Conservation (phyloP, 2,113 vertebrate genomes). For the Xiphophorus maculatus region DNA sequence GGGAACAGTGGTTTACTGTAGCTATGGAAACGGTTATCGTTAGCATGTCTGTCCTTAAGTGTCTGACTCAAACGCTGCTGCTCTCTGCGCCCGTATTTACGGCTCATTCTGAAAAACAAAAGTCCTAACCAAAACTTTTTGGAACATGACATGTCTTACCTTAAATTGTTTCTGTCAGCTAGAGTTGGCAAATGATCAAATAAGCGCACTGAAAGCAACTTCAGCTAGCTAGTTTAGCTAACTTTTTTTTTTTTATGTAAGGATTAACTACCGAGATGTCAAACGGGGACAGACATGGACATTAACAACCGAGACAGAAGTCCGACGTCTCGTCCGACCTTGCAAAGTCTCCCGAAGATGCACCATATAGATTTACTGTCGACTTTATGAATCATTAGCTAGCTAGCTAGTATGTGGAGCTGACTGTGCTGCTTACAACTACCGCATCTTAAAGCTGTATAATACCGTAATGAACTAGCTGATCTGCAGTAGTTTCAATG, state of each 20-base stretch:
- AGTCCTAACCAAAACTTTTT: neutral
- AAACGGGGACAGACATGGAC: neutral
- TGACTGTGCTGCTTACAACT: neutral
- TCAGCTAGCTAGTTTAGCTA: constrained; percentile 27
- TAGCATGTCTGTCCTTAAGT: neutral
- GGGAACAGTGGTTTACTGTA: neutral
- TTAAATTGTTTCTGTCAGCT: neutral
- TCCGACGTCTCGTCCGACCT: constrained; percentile 49
- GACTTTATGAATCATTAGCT: constrained; percentile 45
- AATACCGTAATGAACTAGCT: no score
- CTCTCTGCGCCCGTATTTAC: neutral
- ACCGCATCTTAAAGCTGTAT: constrained; percentile 15
- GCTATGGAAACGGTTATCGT: no score
- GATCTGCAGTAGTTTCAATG: neutral
- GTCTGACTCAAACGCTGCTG: neutral
- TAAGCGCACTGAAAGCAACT: neutral
- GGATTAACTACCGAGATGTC: no score
- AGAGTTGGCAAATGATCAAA: neutral
- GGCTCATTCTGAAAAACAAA: neutral
- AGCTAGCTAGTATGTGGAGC: neutral
- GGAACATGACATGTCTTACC: neutral
- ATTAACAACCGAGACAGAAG: fast-evolving
- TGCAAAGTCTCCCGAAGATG: constrained; percentile 23
- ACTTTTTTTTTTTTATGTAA: neutral
- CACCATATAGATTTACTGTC: constrained; percentile 9